Evolutionary conservation across 2,113 vertebrate genomes (phyloP), one percentile per base, ranked within the genome.

Genomic region (Grammomys dolichurus): DNA sequence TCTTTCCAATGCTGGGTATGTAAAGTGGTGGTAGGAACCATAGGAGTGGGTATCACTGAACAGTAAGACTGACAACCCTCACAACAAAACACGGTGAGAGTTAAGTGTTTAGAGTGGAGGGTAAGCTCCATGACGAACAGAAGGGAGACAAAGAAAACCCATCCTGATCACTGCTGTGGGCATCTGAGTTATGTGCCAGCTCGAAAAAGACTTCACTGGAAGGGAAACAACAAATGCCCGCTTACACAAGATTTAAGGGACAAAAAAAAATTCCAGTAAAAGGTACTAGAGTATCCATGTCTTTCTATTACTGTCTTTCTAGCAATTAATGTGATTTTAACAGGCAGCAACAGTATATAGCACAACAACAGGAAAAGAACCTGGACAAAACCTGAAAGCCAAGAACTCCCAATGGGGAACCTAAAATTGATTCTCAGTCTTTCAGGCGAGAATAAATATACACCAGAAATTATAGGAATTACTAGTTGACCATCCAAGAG

Each of bases 71-170:
- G 22, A 67, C 0, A 4, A 67, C 82, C 54, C 67, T 93, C 75
- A 87, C 43, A 92, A 95, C 46, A 92, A 95, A 95, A 88, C 69
- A 69, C 28, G 1, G 1, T 31, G 54, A 88, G 36, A 51, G 54
- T 36, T 73, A 92, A 86, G 26, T 93, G 12, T 63, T 87, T 7
- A 73, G 69, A 46, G 40, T 0, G 19, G 54, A 80, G 12, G 22
- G n/a, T 90, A 56, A 85, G 75, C 31, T 80, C 67, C 24, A 22
- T 90, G n/a, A 93, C 91, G 91, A 95, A 46, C 56, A 14, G 36
- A 54, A 19, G 51, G 1, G 58, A 14, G 8, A 56, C 46, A 95
- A 56, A 58, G 69, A 73, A 87, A n/a, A 77, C 65, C 93, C 82
- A 84, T 51, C 93, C n/a, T 69, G 43, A 94, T 14, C 26, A 95